These are phyloP conservation scores for Gerosis bhagava DNA, from an alignment of 2,888 invertebrate genomes.

Conservation along the genomic window DNA sequence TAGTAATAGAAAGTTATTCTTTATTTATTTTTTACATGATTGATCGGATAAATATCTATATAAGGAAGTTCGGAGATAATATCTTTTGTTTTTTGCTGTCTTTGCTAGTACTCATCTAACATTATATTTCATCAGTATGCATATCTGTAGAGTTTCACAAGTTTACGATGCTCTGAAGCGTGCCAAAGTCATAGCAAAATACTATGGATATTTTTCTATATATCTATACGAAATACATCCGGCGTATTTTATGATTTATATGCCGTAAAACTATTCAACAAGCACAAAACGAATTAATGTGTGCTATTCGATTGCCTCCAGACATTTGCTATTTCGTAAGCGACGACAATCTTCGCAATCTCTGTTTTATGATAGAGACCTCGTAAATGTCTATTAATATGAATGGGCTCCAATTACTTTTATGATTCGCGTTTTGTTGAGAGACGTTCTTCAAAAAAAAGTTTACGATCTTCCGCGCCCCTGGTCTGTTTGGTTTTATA, in stretches of 20 bases:
- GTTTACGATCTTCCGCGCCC: constrained; percentile 73
- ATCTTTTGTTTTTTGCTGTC: no score
- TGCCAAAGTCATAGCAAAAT: constrained; percentile 13
- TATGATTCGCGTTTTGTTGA: constrained; percentile 79
- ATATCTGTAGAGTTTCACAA: constrained; percentile 13
- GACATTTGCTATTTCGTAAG: constrained; percentile 61
- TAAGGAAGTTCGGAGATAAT: no score
- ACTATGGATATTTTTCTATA: constrained; percentile 11
- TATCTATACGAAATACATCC: constrained; percentile 50
- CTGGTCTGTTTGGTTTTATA: constrained; percentile 65
- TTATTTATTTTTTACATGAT: no score
- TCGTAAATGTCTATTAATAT: constrained; percentile 83
- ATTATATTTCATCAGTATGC: constrained; percentile 17
- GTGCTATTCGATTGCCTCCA: constrained; percentile 53
- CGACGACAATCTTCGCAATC: constrained; percentile 81
- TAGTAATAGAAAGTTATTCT: no score
- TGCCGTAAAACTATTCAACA: constrained; percentile 61
- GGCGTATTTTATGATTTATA: constrained; percentile 56
- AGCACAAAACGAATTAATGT: constrained; percentile 65
- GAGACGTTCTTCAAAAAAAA: constrained; percentile 69
- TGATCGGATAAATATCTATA: no score
- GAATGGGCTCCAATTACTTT: constrained; percentile 82
- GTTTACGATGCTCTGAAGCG: constrained; percentile 16
- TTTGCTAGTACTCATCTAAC: constrained; percentile 4
- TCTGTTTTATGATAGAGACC: constrained; percentile 75